A percentile compares a stretch with the other conserved stretches of the same genome.
phyloP scores from a whole-genome alignment of 2,888 invertebrate genomes.

The Noctua janthe region DNA sequence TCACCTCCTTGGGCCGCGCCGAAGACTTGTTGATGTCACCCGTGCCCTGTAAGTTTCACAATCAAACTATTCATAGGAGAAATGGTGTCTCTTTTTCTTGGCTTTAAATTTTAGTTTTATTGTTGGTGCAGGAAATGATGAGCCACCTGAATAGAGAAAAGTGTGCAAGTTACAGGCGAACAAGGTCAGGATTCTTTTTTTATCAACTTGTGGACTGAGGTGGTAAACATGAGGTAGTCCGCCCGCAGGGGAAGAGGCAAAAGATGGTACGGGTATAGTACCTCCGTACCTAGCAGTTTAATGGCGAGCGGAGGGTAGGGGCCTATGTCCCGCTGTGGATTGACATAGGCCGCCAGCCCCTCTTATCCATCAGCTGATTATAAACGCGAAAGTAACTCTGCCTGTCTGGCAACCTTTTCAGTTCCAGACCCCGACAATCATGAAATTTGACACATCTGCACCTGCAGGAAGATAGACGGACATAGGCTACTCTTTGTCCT shows the following conservation, averaged over 20 bases:
- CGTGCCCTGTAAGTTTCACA: conserved; percentile 91
- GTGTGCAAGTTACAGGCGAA: too few relatives aligned
- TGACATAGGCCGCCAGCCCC: not conserved
- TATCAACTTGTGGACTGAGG: not conserved
- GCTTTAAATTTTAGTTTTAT: not conserved
- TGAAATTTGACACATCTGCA: not conserved
- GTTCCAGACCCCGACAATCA: not conserved
- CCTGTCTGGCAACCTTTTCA: not conserved
- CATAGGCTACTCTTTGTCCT: not conserved
- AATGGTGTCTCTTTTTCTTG: not conserved
- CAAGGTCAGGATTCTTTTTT: too few relatives aligned
- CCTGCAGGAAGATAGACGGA: not conserved
- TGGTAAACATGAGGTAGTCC: not conserved
- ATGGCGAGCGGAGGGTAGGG: not conserved
- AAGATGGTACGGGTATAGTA: not conserved
- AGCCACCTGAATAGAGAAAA: too few relatives aligned
- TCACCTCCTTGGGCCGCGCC: conserved; percentile 96
- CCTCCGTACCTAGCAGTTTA: not conserved
- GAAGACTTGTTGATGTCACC: conserved; percentile 97
- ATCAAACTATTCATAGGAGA: not conserved
- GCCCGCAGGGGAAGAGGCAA: not conserved
- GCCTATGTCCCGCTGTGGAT: not conserved
- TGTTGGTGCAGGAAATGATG: not conserved
- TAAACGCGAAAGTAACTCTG: not conserved
- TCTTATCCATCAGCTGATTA: not conserved